Conservation (phyloP, 2,797 vertebrate species). For the Crypturellus tataupa region DNA sequence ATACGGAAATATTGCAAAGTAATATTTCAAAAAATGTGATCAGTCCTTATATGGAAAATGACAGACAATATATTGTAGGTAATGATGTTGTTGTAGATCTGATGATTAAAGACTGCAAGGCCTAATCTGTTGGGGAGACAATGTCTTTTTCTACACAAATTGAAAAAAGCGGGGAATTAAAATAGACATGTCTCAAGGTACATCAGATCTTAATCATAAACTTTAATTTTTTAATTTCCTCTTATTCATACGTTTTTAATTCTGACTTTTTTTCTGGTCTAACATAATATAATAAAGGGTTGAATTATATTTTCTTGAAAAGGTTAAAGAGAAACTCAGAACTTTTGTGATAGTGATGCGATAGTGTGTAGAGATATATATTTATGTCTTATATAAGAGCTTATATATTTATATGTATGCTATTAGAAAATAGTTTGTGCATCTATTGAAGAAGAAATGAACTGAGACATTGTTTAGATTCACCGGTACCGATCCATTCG, state of each 20-base stretch:
- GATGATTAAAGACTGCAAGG: not conserved
- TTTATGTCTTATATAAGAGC: not conserved
- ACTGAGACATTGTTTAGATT: not conserved
- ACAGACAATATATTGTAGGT: not conserved
- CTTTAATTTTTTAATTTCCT: not conserved
- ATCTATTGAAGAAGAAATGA: conserved; percentile 3
- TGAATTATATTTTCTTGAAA: not conserved
- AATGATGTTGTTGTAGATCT: not conserved
- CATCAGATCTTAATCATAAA: not conserved
- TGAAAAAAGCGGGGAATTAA: not conserved
- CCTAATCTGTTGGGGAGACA: not conserved
- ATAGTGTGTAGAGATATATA: not conserved
- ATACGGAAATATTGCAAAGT: not conserved
- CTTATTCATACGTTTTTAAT: not conserved
- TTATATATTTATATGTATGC: not conserved
- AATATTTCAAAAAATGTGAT: not conserved
- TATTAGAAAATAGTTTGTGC: not conserved
- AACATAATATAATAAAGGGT: not conserved
- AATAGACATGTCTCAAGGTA: not conserved
- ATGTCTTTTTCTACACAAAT: not conserved
- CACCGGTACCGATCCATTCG: not conserved
- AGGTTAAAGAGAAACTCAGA: not conserved
- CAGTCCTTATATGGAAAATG: not conserved
- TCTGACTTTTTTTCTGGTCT: not conserved
- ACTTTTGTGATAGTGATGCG: not conserved